Evolutionary conservation across 2,113 vertebrate species (phyloP), one percentile per base, ranked within the genome.

Genomic region (Labeo rohita): DNA sequence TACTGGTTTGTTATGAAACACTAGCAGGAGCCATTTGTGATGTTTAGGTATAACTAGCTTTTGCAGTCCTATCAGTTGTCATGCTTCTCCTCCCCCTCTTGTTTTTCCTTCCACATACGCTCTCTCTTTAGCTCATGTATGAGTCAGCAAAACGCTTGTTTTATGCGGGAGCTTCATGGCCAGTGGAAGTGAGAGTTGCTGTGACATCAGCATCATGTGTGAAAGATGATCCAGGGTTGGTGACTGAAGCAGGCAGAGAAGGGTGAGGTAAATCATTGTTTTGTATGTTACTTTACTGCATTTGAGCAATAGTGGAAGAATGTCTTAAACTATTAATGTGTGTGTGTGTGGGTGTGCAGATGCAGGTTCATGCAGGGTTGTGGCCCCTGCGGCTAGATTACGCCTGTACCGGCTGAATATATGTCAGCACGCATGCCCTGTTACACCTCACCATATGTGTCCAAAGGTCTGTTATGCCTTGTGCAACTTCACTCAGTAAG

Each of bases 381-480:
- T 45, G 8, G 15, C 70, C 54, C 61, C 76, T 81, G 70, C 21
- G 16, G 72, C 34, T 23, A 90, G 5, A 34, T 12, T 34, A 49
- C 18, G 18, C 12, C 11, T 18, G 61, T 39, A 61, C 39, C 2
- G 8, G 56, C n/a, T 28, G 72, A 34, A 43, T 70, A 18, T 61
- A 36, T 79, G 66, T 79, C 8, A 3, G 10, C 5, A 45, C 13
- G 59, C 79, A 82, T 75, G 70, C 59, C 54, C 56, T 54, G 18
- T 21, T 43, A 8, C 86, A 86, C 45, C 23, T 73, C 39, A 50
- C 39, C 12, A 3, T 36, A 43, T 45, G 15, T 73, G 92, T 86
- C 89, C 89, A 93, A 91, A 93, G 92, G 87, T 92, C 80, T 78
- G 49, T 18, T 52, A 79, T 87, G 65, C 3, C 54, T 83, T 59